phyloP scores from a whole-genome alignment of 2,888 invertebrate genomes.

The Meliscaeva auricollis region DNA sequence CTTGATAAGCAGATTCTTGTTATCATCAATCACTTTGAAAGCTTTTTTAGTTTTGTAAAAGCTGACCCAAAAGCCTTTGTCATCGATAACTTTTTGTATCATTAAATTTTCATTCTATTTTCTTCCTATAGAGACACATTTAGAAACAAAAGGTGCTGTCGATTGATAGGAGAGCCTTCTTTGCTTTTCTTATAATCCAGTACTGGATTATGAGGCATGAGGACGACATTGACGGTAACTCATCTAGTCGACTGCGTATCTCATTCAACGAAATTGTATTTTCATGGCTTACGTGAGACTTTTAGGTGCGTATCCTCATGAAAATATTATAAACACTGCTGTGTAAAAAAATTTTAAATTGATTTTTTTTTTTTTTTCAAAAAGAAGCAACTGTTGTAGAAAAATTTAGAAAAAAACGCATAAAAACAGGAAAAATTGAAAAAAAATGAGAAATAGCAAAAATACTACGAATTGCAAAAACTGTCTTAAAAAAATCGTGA shows the following conservation, averaged over 20 bases:
- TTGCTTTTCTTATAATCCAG: background rate
- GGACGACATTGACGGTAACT: constrained; percentile 46
- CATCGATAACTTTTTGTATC: too few species aligned
- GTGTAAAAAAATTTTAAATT: constrained; percentile 3
- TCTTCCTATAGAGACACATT: background rate
- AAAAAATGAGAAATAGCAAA: too few species aligned
- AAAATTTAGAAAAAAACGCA: too few species aligned
- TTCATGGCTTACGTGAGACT: constrained; percentile 38
- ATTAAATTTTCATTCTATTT: background rate
- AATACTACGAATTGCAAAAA: too few species aligned
- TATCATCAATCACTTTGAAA: too few species aligned
- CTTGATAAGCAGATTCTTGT: too few species aligned
- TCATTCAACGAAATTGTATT: constrained; percentile 43
- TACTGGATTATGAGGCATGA: background rate
- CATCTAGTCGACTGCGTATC: constrained; percentile 44
- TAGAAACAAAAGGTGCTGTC: background rate
- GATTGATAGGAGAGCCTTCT: background rate
- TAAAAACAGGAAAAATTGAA: too few species aligned
- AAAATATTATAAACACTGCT: constrained; percentile 20
- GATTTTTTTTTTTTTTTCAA: background rate
- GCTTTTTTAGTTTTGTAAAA: too few species aligned
- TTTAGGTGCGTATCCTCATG: constrained; percentile 50
- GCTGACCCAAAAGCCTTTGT: too few species aligned
- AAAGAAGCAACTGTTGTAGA: too few species aligned
- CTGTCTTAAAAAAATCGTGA: too few species aligned